Base-by-base conservation (phyloP, 2,113 vertebrate genomes). In the Propithecus coquereli region DNA sequence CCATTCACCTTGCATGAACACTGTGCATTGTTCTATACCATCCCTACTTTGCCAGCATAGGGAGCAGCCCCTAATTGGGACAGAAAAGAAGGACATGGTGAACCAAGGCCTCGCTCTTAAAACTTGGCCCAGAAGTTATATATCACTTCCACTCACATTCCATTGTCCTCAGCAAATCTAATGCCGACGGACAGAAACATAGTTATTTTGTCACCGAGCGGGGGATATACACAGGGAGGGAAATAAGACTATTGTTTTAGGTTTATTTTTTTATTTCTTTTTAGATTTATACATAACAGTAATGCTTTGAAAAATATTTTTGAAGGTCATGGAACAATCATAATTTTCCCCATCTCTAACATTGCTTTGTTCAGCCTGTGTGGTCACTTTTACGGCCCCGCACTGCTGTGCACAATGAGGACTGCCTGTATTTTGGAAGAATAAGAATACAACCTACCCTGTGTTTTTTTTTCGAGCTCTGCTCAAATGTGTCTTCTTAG, bases 321-420 rank as follows among this genome's bases (percentile, higher is more conserved):
- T 90, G 66, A 87, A 95, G 87, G 37, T 63, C 80, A 30, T 10
- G 6, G 50, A 45, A 13, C 0, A 47, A 50, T 68, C 27, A 14
- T 52, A 16, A 59, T 66, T 85, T 57, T 90, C 82, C 20, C 61
- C 23, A 27, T 40, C 70, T 59, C 76, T 90, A 59, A 40, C 37
- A 68, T n/a, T 8, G 47, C 74, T 74, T 82, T 71, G 45, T 87
- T 80, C 9, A 1, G n/a, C 27, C 11, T 8, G 8, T 4, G 1
- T 23, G 82, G 10, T 83, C 34, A 25, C 14, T 73, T 45, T 84
- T 18, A 10, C 2, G 1, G 12, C 20, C 63, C 27, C 23, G 4
- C 14, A 16, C 5, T 1, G 1, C 13, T 6, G 4, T 12, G 20
- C 4, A 20, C 17, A 5, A 0, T 2, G 6, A 50, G 40, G 7